Evolutionary conservation across 2,888 invertebrate genomes (phyloP), one percentile per base, ranked within the genome.

Genomic region (Caenorhabditis zanzibari): DNA sequence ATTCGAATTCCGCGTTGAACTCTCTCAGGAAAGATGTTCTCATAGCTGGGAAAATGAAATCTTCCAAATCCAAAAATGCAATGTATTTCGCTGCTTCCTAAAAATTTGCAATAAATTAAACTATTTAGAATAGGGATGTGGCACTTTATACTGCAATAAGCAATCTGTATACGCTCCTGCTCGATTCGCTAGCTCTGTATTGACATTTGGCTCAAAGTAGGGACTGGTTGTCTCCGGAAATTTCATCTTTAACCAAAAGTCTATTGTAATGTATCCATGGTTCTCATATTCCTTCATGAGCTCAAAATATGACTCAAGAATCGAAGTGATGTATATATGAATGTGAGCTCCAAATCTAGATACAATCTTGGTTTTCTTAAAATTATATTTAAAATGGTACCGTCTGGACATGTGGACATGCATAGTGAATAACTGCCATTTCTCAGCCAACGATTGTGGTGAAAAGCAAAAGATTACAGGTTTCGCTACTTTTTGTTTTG

Each of bases 21-120:
- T 86, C 85, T n/a, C 79, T 68, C 24, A 85, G 59, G 56, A 85
- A 86, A 12, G 59, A 82, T 0, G 74, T 22, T 16, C 59, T 49
- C 9, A 38, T 64, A 2, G 69, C 75, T 0, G 86, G 86, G 28
- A 86, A 77, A 12, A 86, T 47, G 44, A 86, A 79, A 41, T 86
- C 86, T 59, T 86, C 86, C 68, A 86, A 61, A 28, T 86, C 86
- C 41, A 86, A 72, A 28, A 86, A 86, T 0, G 85, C 77, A 32
- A 85, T 79, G 38, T 72, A 85, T 9, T 69, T 19, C 6, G 79
- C 81, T 6, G 71, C 73, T 63, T 85, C 71, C 61, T 64, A 14
- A 44, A 63, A 26, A 32, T 35, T 10, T 63, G 2, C 22, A 38
- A 14, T 16, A 5, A 9, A 47, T 19, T n/a, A 12, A 47, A 47